Percentiles rank a stretch among this genome's conserved stretches.
phyloP scores from a whole-genome alignment of 2,888 invertebrate genomes.

The Dilophus febrilis region DNA sequence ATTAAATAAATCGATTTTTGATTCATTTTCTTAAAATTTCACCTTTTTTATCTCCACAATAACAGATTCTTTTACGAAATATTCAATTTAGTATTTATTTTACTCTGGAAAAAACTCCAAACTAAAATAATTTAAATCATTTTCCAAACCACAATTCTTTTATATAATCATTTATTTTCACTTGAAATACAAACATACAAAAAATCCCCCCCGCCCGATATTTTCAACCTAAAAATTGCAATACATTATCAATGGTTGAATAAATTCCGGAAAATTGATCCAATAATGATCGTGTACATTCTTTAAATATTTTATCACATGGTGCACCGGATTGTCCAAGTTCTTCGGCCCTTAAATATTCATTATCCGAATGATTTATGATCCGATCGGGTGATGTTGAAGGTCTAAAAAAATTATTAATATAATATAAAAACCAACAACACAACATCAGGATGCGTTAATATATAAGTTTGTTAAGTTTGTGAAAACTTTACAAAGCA shows the following conservation, averaged over 20 bases:
- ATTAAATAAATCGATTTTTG: too few species aligned
- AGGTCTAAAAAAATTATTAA: slow-evolving; percentile 33
- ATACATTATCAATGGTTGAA: neutral
- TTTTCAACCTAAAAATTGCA: too few species aligned
- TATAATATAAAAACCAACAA: neutral
- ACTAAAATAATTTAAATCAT: too few species aligned
- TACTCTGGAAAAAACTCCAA: too few species aligned
- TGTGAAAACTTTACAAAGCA: slow-evolving; percentile 16
- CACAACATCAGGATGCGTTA: neutral
- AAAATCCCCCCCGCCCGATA: too few species aligned
- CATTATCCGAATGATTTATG: slow-evolving; percentile 47
- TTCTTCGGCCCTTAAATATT: slow-evolving; percentile 55
- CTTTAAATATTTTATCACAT: slow-evolving; percentile 20
- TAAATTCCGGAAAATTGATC: slow-evolving; percentile 17
- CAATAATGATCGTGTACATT: slow-evolving; percentile 21
- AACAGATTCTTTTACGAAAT: too few species aligned
- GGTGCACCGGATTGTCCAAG: slow-evolving; percentile 35
- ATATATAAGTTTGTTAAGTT: slow-evolving; percentile 9
- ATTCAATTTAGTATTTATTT: too few species aligned
- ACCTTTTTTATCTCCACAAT: too few species aligned
- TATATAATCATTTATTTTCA: too few species aligned
- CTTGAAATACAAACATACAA: too few species aligned
- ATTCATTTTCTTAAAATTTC: too few species aligned
- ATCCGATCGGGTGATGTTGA: slow-evolving; percentile 48
- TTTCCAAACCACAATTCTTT: too few species aligned